Conservation (phyloP, 2,797 vertebrate species). For the Sebastes diaconus region DNA sequence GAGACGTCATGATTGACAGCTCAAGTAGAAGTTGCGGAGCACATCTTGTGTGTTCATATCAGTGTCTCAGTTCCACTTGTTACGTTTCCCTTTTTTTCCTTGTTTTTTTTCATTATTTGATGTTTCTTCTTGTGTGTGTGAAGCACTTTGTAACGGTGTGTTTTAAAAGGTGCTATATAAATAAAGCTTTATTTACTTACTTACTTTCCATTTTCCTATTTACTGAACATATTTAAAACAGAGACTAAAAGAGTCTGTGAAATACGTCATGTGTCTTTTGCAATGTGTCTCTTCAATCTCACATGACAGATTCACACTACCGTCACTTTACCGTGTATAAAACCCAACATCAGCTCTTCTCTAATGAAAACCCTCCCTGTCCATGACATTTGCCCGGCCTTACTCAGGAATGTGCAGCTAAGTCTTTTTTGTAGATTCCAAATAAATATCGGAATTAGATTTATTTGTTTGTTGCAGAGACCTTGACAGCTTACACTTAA, state of each 20-base stretch:
- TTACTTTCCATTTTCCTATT: not conserved
- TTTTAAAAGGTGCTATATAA: no score
- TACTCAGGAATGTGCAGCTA: not conserved
- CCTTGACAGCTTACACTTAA: not conserved
- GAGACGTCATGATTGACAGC: no score
- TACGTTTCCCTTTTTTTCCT: no score
- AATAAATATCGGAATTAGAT: not conserved
- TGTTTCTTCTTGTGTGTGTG: no score
- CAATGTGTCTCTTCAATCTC: not conserved
- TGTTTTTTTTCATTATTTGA: no score
- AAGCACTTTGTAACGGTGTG: no score
- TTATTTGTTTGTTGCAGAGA: not conserved
- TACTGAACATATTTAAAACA: not conserved
- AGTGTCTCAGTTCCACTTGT: no score
- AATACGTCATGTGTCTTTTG: not conserved
- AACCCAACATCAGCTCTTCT: not conserved
- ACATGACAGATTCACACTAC: not conserved
- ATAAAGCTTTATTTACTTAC: no score
- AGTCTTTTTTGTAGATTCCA: not conserved
- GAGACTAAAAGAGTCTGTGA: not conserved
- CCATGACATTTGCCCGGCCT: not conserved
- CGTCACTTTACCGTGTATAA: not conserved
- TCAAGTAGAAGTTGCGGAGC: no score
- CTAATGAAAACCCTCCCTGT: not conserved
- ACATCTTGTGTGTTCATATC: no score